Conservation (phyloP, 2,888 invertebrate species). For the Hydrotaea cyrtoneurina region DNA sequence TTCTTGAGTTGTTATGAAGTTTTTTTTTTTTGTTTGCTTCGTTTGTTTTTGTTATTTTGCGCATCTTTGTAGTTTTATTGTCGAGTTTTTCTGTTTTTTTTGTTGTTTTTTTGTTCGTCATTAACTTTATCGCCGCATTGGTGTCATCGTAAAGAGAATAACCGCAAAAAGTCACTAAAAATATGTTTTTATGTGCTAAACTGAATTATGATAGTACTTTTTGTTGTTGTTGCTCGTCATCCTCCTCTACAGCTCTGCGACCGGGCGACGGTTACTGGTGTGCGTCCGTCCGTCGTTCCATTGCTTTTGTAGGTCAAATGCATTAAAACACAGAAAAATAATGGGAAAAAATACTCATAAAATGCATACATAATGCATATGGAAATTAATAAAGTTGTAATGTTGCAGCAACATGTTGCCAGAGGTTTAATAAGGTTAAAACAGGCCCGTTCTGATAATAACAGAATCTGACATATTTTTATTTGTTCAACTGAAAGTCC, state of each 20-base stretch:
- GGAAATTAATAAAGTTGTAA: not conserved
- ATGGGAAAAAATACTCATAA: too few species aligned
- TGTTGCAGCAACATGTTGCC: slow-evolving; percentile 12
- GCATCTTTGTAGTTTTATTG: slow-evolving; percentile 38
- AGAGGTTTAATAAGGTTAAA: not conserved
- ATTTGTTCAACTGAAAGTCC: too few species aligned
- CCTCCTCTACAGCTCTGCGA: not conserved
- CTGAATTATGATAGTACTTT: slow-evolving; percentile 49
- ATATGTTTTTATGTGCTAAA: slow-evolving; percentile 56
- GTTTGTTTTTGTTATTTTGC: slow-evolving; percentile 11
- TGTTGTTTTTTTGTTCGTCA: slow-evolving; percentile 38
- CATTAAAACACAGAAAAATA: slow-evolving; percentile 41
- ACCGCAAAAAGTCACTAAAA: slow-evolving; percentile 57
- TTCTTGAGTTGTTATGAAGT: slow-evolving; percentile 39
- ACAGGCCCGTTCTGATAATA: not conserved
- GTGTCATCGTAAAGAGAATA: slow-evolving; percentile 59
- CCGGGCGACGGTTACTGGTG: not conserved
- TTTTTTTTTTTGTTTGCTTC: slow-evolving; percentile 5
- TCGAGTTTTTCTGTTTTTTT: not conserved
- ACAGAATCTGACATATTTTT: too few species aligned
- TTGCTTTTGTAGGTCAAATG: slow-evolving; percentile 64
- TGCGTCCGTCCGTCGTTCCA: slow-evolving; percentile 36
- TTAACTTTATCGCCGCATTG: slow-evolving; percentile 56
- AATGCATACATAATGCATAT: not conserved
- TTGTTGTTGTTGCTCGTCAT: not conserved